Conservation (phyloP, 2,888 invertebrate species). For the Drosophila mulleri region DNA sequence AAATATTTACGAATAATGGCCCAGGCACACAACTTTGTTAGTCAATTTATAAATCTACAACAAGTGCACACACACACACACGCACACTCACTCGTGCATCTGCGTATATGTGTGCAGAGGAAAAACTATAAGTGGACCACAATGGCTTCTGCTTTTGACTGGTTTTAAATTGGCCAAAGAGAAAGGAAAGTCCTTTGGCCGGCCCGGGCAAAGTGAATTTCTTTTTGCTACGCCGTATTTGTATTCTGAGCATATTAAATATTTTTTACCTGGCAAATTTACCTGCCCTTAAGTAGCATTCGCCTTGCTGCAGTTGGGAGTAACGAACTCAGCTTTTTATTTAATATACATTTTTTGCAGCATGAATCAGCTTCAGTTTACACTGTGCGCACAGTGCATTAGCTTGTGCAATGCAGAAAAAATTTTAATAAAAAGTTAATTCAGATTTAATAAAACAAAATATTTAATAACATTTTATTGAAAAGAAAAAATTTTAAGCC, state of each 20-base stretch:
- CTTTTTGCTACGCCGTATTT: not conserved
- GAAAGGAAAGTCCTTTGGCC: conserved; percentile 11
- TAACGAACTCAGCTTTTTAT: not conserved
- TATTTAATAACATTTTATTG: too few relatives aligned
- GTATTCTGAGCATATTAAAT: conserved; percentile 23
- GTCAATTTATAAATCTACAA: conserved; percentile 37
- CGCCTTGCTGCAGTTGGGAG: conserved; percentile 10
- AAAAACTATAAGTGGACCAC: conserved; percentile 29
- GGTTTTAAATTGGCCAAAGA: conserved; percentile 38
- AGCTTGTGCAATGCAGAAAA: not conserved
- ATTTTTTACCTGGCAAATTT: conserved; percentile 22
- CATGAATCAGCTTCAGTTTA: conserved; percentile 48
- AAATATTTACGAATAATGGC: conserved; percentile 68
- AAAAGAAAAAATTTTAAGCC: too few relatives aligned
- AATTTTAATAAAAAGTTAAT: too few relatives aligned
- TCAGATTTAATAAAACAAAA: too few relatives aligned
- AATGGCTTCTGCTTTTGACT: conserved; percentile 36
- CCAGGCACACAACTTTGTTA: conserved; percentile 54
- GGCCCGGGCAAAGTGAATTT: conserved; percentile 13
- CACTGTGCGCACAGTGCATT: conserved; percentile 19
- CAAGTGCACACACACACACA: conserved; percentile 27
- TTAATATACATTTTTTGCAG: not conserved
- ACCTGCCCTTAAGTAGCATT: conserved; percentile 13
- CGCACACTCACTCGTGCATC: not conserved
- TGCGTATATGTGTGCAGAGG: not conserved